Base-by-base conservation (phyloP, 2,888 invertebrate species). In the Lepidocyrtinus sp. region DNA sequence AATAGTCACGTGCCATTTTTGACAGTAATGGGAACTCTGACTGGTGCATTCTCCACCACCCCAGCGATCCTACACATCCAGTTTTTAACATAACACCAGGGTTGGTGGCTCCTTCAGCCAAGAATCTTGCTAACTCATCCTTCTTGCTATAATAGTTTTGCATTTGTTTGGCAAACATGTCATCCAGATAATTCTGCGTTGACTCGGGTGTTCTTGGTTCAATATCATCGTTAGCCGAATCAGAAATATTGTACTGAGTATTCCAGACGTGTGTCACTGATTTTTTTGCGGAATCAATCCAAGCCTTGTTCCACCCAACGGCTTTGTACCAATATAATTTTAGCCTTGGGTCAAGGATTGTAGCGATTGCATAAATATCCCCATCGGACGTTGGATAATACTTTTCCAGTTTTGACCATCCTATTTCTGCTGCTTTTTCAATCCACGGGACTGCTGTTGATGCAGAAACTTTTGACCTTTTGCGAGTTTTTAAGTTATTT, bases 341-440 rank as follows among this genome's bases (percentile, higher is more conserved):
- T 3, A 12, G 46, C 5, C 67, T 27, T 1, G 67, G 67, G 24
- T 67, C 67, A 22, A 67, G 27, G 1, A n/a, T 46, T 46, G 67
- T 46, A n/a, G 67, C 46, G 1, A 46, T 22, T 0, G 46, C 15
- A 24, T 21, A 67, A 21, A 67, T 19, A 15, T 36, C 1, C 1
- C n/a, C n/a, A 1, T 67, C 67, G 1, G 1, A 19, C 1, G 46
- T 21, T 5, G 1, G 9, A 21, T 67, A 67, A 21, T 67, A 67
- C 1, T 21, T 21, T 15, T 45, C 12, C n/a, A 67, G 21, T 46
- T 67, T 67, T 1, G 45, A 21, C 67, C 67, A 67, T 9, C 3
- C 67, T 22, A 1, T 36, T 5, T 22, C 22, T 5, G 67, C 24
- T 12, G 2, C 9, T 17, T 3, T 67, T 1, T 1, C 1, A 17